Percentiles rank a stretch among this genome's conserved stretches.
These are phyloP conservation scores for Stichodactyla helianthus DNA, from an alignment of 64 coral and sea anemone genomes.

Conservation along the genomic window DNA sequence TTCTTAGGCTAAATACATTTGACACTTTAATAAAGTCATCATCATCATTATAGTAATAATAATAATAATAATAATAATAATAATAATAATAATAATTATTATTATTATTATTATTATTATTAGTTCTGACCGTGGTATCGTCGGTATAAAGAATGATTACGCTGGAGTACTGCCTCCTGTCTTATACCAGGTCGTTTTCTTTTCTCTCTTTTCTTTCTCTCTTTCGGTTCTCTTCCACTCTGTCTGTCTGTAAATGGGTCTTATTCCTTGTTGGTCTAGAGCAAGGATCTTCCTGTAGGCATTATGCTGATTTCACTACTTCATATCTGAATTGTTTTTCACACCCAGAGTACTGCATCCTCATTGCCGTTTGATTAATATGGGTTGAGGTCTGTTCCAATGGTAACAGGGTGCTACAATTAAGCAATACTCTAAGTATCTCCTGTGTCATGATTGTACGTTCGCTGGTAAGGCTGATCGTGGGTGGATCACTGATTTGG, in stretches of 20 bases:
- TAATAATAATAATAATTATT: too few relatives aligned
- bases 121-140: neutral
- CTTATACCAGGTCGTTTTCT: neutral
- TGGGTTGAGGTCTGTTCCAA: neutral
- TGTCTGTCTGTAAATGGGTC: neutral
- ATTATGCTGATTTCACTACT: neutral
- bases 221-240: neutral
- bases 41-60: too few relatives aligned
- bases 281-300: neutral
- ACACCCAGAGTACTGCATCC: neutral
- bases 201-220: neutral
- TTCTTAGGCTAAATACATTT: too few relatives aligned
- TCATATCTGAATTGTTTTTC: neutral
- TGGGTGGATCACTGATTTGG: constrained; percentile 6
- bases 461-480: constrained; percentile 14
- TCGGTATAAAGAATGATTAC: neutral
- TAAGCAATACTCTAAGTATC: neutral
- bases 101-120: too few relatives aligned
- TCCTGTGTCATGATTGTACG: neutral
- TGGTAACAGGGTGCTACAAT: constrained; percentile 5
- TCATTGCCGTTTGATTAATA: neutral
- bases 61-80: too few relatives aligned
- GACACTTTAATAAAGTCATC: too few relatives aligned
- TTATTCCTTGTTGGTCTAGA: neutral
- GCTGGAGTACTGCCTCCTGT: neutral